Evolutionary conservation across 1,140 invertebrate genomes (phyloP).

Genomic region (Drosophila ambigua): DNA sequence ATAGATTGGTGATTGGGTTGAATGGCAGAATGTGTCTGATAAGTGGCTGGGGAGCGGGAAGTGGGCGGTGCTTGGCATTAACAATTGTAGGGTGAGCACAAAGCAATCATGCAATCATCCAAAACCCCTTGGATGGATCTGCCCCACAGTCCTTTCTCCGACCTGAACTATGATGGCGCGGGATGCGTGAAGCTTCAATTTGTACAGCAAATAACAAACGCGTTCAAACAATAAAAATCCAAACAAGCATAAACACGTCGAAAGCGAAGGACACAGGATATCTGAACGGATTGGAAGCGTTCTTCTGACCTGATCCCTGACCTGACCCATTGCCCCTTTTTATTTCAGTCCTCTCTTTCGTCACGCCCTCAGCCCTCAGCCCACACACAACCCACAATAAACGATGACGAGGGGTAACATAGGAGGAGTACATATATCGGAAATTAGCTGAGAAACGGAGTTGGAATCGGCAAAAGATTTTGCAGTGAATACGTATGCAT

Average conservation of each 20-base stretch:
- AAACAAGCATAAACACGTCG: conserved; percentile 77
- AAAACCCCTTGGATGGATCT: conserved; percentile 2
- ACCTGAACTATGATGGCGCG: conserved; percentile 1
- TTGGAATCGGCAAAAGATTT: conserved; percentile 26
- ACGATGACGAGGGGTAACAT: conserved; percentile 3
- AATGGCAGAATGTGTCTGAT: conserved; percentile 49
- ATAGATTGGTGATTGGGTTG: conserved; percentile 30
- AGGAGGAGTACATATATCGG: conserved; percentile 8
- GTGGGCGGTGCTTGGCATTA: conserved; percentile 27
- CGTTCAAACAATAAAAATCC: conserved; percentile 62
- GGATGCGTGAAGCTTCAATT: conserved; percentile 41
- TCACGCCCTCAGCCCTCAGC: conserved; percentile 22
- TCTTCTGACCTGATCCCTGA: background rate
- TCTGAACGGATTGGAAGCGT: conserved; percentile 8
- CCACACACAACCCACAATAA: too few relatives aligned
- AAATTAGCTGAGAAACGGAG: conserved; percentile 29
- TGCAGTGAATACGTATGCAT: conserved; percentile 39
- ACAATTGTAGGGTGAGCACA: conserved; percentile 22
- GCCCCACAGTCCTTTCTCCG: conserved; percentile 4
- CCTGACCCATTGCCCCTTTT: conserved; percentile 2
- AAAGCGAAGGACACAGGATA: conserved; percentile 26
- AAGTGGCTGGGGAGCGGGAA: conserved; percentile 1
- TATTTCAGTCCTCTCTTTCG: conserved; percentile 39
- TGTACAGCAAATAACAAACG: conserved; percentile 71
- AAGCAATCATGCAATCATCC: conserved; percentile 47